A percentile compares a stretch with the other conserved stretches of the same genome.
phyloP scores from a whole-genome alignment of 2,888 invertebrate species.

The Machimus rusticus region DNA sequence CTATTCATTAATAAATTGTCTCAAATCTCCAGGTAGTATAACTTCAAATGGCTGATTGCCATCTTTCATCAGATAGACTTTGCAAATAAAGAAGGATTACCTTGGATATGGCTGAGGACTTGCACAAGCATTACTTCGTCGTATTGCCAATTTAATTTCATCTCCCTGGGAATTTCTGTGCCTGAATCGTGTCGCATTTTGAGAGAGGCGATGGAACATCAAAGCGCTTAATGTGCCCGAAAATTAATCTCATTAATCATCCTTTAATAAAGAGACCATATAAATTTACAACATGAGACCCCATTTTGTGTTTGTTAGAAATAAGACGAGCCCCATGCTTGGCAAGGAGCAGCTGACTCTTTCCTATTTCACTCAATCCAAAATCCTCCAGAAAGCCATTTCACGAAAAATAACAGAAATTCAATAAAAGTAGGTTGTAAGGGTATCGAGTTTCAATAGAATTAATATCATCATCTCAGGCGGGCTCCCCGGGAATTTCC shows the following conservation, averaged over 20 bases:
- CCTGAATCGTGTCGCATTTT: not conserved
- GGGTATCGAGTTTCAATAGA: not conserved
- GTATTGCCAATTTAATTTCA: not conserved
- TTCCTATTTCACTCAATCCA: not conserved
- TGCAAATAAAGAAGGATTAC: not conserved
- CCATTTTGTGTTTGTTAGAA: not conserved
- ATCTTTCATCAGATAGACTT: not conserved
- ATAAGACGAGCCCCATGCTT: not conserved
- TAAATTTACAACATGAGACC: not conserved
- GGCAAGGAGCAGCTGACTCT: not conserved
- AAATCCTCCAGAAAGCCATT: not conserved
- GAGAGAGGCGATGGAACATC: not conserved
- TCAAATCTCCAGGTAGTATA: not conserved
- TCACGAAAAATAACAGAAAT: not conserved
- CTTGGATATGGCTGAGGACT: not conserved
- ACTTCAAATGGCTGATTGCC: not conserved
- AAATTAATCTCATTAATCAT: not conserved
- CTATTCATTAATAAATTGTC: not conserved
- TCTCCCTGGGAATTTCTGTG: not conserved
- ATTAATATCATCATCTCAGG: not conserved
- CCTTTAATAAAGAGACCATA: not conserved
- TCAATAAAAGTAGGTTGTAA: slow-evolving; percentile 5
- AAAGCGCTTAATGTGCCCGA: not conserved
- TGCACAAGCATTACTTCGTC: not conserved
- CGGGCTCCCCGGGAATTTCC: not conserved